phyloP scores from a whole-genome alignment of 2,113 vertebrate species.

The Rhynchopsitta pachyrhyncha region DNA sequence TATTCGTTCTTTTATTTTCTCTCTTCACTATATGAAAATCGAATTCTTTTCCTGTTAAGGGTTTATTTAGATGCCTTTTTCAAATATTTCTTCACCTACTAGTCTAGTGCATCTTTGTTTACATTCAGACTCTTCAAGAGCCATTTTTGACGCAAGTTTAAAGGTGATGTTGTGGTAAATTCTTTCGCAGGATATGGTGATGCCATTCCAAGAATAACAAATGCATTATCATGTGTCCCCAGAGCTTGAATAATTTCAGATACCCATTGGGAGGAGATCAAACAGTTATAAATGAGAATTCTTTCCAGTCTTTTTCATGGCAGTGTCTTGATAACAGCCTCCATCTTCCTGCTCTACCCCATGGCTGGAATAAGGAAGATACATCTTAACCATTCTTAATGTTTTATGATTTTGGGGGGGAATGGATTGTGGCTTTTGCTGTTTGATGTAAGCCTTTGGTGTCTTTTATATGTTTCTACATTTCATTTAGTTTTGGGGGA shows the following conservation, averaged over 20 bases:
- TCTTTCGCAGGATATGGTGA: not conserved
- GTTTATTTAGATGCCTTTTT: not conserved
- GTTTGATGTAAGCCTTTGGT: not conserved
- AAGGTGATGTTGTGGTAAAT: not conserved
- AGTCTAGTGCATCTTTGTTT: not conserved
- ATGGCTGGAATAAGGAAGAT: not conserved
- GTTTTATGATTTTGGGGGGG: not conserved
- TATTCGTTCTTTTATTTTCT: not conserved
- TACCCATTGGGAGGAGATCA: not conserved
- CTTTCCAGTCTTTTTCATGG: not conserved
- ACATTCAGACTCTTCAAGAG: not conserved
- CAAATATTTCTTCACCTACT: not conserved
- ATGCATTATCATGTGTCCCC: not conserved
- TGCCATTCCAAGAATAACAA: not conserved
- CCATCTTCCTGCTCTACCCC: not conserved
- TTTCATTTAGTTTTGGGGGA: not conserved
- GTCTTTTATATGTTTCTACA: not conserved
- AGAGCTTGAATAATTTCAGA: not conserved
- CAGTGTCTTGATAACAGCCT: not conserved
- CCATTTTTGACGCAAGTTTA: not conserved
- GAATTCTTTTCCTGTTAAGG: not conserved
- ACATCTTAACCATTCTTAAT: not conserved
- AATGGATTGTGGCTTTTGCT: not conserved
- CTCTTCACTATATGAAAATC: not conserved
- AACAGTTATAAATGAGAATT: not conserved